These are phyloP conservation scores for Daubentonia madagascariensis DNA, from an alignment of 2,113 vertebrate species.

Conservation along the genomic window DNA sequence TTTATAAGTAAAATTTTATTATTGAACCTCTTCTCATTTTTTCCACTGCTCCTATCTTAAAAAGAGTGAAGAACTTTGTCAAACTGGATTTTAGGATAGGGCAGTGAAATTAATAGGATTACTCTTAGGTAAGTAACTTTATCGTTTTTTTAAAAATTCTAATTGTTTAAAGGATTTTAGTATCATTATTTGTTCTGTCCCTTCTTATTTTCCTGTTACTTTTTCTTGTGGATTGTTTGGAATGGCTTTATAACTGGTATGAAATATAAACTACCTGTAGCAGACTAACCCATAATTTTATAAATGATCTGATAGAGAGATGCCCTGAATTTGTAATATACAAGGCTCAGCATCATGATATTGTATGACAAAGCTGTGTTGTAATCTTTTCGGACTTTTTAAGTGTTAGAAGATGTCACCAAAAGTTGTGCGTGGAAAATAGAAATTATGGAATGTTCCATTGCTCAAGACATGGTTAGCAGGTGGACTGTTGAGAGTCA, in stretches of 20 bases:
- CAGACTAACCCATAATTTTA: not conserved
- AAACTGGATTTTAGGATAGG: not conserved
- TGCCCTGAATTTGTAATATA: not conserved
- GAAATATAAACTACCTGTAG: not conserved
- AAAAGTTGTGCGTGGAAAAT: not conserved
- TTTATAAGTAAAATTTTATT: not conserved
- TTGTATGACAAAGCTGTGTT: not conserved
- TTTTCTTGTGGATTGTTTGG: not conserved
- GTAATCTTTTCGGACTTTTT: constrained; percentile 30
- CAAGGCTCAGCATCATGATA: not conserved
- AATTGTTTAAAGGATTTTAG: not conserved
- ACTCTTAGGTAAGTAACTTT: not conserved
- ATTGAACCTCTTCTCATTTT: not conserved
- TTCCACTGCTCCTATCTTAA: not conserved
- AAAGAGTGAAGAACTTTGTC: not conserved
- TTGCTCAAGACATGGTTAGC: not conserved
- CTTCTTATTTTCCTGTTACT: not conserved
- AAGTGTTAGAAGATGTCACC: not conserved
- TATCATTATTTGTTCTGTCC: not conserved
- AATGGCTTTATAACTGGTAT: not conserved
- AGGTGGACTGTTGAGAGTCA: not conserved
- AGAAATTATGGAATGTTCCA: not conserved
- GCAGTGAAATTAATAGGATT: not conserved
- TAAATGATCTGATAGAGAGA: not conserved
- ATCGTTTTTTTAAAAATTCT: not conserved